Percentiles rank a stretch among this genome's conserved stretches.
These are phyloP conservation scores for Leucoraja erinaceus DNA, from an alignment of 2,113 vertebrate species.

Conservation along the genomic window DNA sequence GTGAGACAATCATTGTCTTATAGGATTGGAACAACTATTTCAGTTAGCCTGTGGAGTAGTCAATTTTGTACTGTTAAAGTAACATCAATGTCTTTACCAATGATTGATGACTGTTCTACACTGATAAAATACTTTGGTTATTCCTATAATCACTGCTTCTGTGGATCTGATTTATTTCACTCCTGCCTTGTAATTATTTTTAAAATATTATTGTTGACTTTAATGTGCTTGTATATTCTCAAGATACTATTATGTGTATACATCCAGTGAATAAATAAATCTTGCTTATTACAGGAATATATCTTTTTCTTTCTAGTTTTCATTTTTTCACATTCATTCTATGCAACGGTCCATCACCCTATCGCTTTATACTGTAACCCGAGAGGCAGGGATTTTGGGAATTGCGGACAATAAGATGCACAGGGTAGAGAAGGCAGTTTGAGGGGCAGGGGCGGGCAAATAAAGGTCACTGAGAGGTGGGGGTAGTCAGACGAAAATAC, in stretches of 20 bases:
- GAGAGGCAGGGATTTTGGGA: no score
- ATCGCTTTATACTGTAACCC: background rate
- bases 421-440: no score
- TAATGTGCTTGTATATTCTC: background rate
- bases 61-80: slow-evolving; percentile 3
- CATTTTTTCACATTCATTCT: background rate
- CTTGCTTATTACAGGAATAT: background rate
- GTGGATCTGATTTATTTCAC: background rate
- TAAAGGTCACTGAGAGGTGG: no score
- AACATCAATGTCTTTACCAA: background rate
- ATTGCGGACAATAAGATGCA: no score
- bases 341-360: background rate
- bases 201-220: background rate
- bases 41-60: background rate
- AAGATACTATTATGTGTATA: background rate
- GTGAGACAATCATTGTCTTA: background rate
- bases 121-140: background rate
- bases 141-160: background rate
- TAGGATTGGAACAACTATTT: background rate
- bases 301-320: background rate
- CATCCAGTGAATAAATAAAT: slow-evolving; percentile 10
- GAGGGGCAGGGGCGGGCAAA: no score
- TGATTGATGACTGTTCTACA: background rate
- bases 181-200: background rate
- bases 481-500: no score